These are phyloP conservation scores for Cataglyphis albicans DNA, from an alignment of 2,888 invertebrate species.

Conservation along the genomic window DNA sequence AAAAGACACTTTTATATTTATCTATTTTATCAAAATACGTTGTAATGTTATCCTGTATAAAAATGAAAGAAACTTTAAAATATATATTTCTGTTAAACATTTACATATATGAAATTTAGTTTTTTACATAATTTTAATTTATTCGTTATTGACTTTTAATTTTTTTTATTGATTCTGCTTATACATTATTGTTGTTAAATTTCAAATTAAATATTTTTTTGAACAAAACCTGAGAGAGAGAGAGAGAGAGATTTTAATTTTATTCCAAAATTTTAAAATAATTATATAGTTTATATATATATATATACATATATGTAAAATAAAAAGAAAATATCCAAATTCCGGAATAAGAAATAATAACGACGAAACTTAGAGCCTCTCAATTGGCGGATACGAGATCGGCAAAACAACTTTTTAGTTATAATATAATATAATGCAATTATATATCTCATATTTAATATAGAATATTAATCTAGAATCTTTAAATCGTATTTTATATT, in stretches of 20 bases:
- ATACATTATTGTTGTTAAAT: neutral
- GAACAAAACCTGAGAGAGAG: neutral
- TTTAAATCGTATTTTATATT: conserved; percentile 1
- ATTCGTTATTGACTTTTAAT: neutral
- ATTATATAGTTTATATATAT: neutral
- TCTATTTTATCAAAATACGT: neutral
- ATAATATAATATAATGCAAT: neutral
- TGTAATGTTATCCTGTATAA: neutral
- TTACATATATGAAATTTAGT: neutral
- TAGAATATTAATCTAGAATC: neutral
- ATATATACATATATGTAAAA: neutral
- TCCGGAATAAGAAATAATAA: conserved; percentile 79
- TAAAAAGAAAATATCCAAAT: conserved; percentile 52
- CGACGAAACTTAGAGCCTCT: conserved; percentile 81
- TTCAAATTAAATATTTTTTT: neutral
- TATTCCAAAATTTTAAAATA: conserved; percentile 13
- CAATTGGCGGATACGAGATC: conserved; percentile 72
- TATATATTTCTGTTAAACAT: neutral
- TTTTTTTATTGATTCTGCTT: too few species aligned
- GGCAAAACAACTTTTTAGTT: neutral
- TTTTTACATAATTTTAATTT: conserved; percentile 8
- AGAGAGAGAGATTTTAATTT: neutral
- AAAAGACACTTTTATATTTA: neutral
- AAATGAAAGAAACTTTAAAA: neutral
- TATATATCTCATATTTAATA: neutral